Evolutionary conservation across 2,113 vertebrate genomes (phyloP), one percentile per base, ranked within the genome.

Genomic region (Columba livia): DNA sequence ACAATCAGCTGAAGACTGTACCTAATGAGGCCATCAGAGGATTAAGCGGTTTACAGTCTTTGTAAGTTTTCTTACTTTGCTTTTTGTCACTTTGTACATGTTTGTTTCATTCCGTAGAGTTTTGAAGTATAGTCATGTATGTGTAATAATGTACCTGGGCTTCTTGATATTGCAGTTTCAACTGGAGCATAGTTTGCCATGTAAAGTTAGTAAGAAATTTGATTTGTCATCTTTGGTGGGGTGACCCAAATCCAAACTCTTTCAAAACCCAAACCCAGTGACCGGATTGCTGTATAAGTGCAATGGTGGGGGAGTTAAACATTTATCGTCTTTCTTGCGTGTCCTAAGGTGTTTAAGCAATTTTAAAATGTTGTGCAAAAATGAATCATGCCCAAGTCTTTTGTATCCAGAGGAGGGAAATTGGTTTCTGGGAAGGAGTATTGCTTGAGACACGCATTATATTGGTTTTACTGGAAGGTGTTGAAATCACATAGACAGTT

Each of bases 1-100:
- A 99, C 93, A 99, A 99, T 93, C 99, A 99, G 94, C 97, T 99
- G 97, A 99, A 99, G 98, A 99, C 98, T 11, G 99, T 99, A 23
- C 99, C 99, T 61, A 99, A 98, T 61, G 98, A 98, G 62, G 98
- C 99, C 81, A 98, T 99, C 93, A 98, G 98, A 97, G 99, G 98
- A 95, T 98, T 99, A 64, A 98, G 98, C 2, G 97, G 98, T 77
- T 98, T 99, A 38, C 99, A 99, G 96, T 99, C 99, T 94, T 97
- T 99, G 99, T 99, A 97, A 99, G 99, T 98, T 90, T 53, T 47
- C 8, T 79, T 66, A 51, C 40, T 82, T 70, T 65, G 58, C 54
- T 94, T 88, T 66, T 81, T 3, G 36, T 83, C 21, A 5, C 56
- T 47, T 18, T 7, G 23, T 40, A 18, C 32, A 10, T 2, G 0